phyloP scores from a whole-genome alignment of 1,140 invertebrate genomes.

The Drosophila ogumai region DNA sequence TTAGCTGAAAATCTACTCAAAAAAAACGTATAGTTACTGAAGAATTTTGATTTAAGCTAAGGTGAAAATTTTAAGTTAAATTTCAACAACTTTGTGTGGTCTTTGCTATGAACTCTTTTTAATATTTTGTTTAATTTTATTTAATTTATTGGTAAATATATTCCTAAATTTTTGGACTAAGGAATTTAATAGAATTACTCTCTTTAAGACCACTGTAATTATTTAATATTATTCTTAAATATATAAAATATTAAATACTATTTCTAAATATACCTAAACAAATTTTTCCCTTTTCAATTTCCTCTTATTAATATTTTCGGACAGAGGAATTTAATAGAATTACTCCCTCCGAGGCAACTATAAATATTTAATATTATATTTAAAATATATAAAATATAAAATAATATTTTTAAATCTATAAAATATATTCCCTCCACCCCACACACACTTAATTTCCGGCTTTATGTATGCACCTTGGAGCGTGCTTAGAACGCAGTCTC shows the following conservation, averaged over 20 bases:
- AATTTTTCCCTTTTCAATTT: not conserved
- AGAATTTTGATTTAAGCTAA: not conserved
- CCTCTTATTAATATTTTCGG: not conserved
- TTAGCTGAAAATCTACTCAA: constrained; percentile 15
- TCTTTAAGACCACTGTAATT: not conserved
- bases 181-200: not conserved
- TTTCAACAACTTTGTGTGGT: too few relatives aligned
- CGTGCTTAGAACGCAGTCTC: not conserved
- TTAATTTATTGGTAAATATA: too few relatives aligned
- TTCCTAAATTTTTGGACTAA: not conserved
- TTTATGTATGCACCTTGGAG: not conserved
- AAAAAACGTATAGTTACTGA: not conserved
- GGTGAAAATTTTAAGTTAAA: not conserved
- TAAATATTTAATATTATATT: not conserved
- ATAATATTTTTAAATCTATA: too few relatives aligned
- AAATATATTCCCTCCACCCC: not conserved
- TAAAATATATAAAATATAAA: not conserved
- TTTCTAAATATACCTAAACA: too few relatives aligned
- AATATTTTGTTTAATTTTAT: not conserved
- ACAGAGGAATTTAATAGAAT: not conserved
- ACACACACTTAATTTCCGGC: constrained; percentile 5
- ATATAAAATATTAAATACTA: not conserved
- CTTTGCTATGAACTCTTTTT: too few relatives aligned
- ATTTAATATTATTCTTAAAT: too few relatives aligned
- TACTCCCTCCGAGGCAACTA: not conserved